Percentiles rank a stretch among this genome's conserved stretches.
These are phyloP conservation scores for Aspidiotus rigidus DNA, from an alignment of 2,888 invertebrate species.

Conservation along the genomic window DNA sequence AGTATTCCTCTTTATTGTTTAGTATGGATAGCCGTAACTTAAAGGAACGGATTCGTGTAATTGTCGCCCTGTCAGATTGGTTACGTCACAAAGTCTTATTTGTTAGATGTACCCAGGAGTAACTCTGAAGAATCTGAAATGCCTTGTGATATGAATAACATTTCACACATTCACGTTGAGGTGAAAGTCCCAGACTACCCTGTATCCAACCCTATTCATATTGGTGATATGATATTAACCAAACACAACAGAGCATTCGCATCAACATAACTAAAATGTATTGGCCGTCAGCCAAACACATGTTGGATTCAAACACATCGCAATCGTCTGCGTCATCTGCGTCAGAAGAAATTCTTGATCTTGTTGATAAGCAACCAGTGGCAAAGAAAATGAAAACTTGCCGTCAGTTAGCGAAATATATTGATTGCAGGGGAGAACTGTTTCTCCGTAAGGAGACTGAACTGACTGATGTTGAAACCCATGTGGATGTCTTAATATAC, in stretches of 20 bases:
- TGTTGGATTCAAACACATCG: slow-evolving; percentile 1
- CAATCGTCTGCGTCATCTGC: slow-evolving; percentile 3
- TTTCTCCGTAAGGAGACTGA: neutral
- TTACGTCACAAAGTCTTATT: neutral
- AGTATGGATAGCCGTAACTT: too few species aligned
- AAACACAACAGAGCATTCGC: neutral
- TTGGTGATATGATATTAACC: neutral
- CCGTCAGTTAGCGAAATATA: neutral
- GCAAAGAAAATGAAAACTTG: neutral
- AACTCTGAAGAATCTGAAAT: neutral
- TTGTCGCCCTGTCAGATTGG: too few species aligned
- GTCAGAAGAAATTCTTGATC: slow-evolving; percentile 1
- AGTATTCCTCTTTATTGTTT: too few species aligned
- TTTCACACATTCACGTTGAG: neutral
- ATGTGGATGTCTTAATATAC: slow-evolving; percentile 1
- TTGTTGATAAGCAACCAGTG: slow-evolving; percentile 1
- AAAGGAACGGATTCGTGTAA: too few species aligned
- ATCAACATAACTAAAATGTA: neutral
- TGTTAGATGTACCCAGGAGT: neutral
- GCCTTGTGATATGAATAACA: neutral
- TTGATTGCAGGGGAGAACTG: slow-evolving; percentile 1
- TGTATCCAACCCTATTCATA: neutral
- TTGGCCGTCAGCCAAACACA: slow-evolving; percentile 3
- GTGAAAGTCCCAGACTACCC: neutral
- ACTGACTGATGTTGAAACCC: slow-evolving; percentile 1